Evolutionary conservation across 1,140 invertebrate species (phyloP).

Genomic region (Saccostrea echinata): DNA sequence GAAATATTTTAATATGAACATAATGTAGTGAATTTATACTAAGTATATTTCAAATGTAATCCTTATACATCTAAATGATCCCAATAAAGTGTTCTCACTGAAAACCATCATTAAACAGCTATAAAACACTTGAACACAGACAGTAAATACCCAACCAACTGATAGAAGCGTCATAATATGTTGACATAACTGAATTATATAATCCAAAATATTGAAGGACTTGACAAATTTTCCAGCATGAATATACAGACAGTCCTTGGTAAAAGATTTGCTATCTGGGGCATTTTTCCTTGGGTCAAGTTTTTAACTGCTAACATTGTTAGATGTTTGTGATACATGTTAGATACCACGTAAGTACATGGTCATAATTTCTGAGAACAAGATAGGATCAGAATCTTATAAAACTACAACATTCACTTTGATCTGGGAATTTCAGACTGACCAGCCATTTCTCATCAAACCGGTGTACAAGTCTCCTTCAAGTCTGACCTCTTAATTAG

Average conservation of each 20-base stretch:
- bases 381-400: not conserved
- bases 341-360: not conserved
- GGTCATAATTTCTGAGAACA: not conserved
- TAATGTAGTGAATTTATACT: no score
- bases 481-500: conserved; percentile 2
- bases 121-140: not conserved
- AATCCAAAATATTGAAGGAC: not conserved
- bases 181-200: not conserved
- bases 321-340: not conserved
- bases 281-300: not conserved
- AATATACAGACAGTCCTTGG: not conserved
- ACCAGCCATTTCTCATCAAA: not conserved
- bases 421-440: not conserved
- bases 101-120: no score
- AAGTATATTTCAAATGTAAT: no score
- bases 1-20: no score
- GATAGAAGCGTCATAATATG: not conserved
- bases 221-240: not conserved
- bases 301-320: not conserved
- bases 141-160: not conserved
- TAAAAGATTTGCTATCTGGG: not conserved
- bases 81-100: no score
- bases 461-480: not conserved
- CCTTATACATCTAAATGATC: no score
- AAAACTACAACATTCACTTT: not conserved